Evolutionary conservation across 2,113 vertebrate species (phyloP).

Genomic region (Holacanthus passer): DNA sequence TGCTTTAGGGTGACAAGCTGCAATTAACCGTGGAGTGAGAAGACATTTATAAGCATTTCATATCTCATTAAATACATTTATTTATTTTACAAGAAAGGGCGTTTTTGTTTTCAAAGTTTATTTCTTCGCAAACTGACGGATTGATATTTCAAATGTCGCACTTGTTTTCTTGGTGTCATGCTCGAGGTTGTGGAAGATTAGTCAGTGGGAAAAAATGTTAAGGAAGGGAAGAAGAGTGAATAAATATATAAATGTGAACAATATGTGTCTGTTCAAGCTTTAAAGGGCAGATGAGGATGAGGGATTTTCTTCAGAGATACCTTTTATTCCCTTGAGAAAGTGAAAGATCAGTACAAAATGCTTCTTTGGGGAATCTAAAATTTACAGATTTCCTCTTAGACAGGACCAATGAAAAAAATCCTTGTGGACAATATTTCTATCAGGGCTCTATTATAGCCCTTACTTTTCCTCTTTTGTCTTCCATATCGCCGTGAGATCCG

Average conservation of each 20-base stretch:
- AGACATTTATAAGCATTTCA: slow-evolving; percentile 80
- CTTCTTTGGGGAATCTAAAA: slow-evolving; percentile 31
- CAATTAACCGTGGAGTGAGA: slow-evolving; percentile 79
- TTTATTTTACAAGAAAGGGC: slow-evolving; percentile 72
- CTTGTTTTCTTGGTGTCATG: slow-evolving; percentile 47
- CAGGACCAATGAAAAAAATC: neutral
- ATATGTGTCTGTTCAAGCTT: neutral
- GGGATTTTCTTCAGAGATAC: slow-evolving; percentile 10
- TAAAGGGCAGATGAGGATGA: neutral
- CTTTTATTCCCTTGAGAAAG: neutral
- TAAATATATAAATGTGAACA: slow-evolving; percentile 16
- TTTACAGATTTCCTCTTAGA: slow-evolving; percentile 49
- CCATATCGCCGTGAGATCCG: neutral
- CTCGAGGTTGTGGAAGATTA: slow-evolving; percentile 55
- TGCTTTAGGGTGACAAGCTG: slow-evolving; percentile 84
- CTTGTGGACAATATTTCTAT: slow-evolving; percentile 17
- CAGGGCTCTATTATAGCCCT: neutral
- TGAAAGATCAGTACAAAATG: slow-evolving; percentile 25
- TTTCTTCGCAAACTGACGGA: slow-evolving; percentile 47
- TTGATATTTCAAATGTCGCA: slow-evolving; percentile 66
- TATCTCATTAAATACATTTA: slow-evolving; percentile 85
- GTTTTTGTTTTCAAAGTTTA: slow-evolving; percentile 55
- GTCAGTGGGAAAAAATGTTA: neutral
- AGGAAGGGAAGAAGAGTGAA: neutral
- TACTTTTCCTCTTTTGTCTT: neutral